These are phyloP conservation scores for Cephus pulcher DNA, from an alignment of 2,888 invertebrate genomes.

Conservation along the genomic window DNA sequence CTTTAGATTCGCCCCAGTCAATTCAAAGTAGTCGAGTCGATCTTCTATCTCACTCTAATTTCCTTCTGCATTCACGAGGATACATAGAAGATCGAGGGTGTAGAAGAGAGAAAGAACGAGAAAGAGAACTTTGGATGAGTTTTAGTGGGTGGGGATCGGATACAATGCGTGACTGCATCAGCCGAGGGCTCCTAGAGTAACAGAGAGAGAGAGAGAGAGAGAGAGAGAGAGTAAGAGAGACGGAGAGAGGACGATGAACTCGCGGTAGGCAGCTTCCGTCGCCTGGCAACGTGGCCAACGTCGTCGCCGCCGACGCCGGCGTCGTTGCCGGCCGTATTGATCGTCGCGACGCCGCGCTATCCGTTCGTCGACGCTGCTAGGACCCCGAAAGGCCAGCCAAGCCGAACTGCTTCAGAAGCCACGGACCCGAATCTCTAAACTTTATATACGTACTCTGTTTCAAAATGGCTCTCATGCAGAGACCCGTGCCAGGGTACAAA, in stretches of 20 bases:
- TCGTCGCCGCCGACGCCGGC: conserved; percentile 49
- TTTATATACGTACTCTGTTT: neutral
- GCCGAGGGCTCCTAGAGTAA: conserved; percentile 67
- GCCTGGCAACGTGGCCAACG: conserved; percentile 68
- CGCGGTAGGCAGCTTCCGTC: conserved; percentile 69
- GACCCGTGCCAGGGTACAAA: neutral
- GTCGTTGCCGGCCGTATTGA: conserved; percentile 32
- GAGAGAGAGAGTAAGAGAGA: conserved; percentile 50
- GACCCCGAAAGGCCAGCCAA: neutral
- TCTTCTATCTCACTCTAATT: neutral
- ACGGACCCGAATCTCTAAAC: neutral
- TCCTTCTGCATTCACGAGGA: neutral
- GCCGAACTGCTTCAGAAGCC: neutral
- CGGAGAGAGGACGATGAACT: conserved; percentile 65
- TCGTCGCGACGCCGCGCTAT: conserved; percentile 26
- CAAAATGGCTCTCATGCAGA: neutral
- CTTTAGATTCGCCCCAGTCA: neutral
- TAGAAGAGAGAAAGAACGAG: conserved; percentile 21
- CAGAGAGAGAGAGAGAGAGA: conserved; percentile 59
- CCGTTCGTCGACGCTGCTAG: neutral
- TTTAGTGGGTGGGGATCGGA: conserved; percentile 20
- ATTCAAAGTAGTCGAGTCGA: neutral
- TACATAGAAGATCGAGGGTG: neutral
- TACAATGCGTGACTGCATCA: conserved; percentile 13
- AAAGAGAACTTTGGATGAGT: conserved; percentile 12